Base-by-base conservation (phyloP, 2,113 vertebrate species). In the Regulus satrapa region DNA sequence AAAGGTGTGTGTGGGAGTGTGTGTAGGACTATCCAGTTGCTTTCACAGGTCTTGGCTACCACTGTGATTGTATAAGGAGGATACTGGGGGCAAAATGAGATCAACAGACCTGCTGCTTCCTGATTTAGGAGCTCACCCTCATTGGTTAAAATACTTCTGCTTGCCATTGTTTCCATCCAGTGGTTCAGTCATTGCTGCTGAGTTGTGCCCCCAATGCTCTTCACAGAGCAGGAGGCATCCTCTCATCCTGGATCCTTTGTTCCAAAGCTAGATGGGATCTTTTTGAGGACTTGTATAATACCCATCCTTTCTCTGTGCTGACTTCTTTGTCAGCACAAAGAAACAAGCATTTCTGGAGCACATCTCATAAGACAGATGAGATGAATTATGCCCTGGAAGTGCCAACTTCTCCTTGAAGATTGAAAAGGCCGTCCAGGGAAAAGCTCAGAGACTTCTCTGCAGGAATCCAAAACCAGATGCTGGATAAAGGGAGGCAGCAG, bases 261-360 rank as follows among this genome's bases (percentile, higher is more conserved):
- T 68, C 40, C 45, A 76, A 9, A 14, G 26, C 58, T 63, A 38
- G 32, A 63, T 64, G 48, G 56, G n/a, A 64, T 62, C 38, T 81
- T 93, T 85, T 36, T 43, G 74, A 2, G 18, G 55, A 36, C 28
- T 69, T 77, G 54, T 15, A 38, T 45, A 77, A 73, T 15, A 51
- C 8, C 41, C 9, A 1, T 29, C 34, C 89, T 84, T 94, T 89
- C 59, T 59, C 59, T 52, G 19, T 40, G 48, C 28, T 73, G 9
- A 5, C 8, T 89, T 55, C 48, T 89, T 64, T 74, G 73, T 56
- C 63, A 84, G 63, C 64, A 80, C 46, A 93, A 76, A 79, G 67
- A 84, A 89, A 80, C 36, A 54, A 91, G 73, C 73, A 77, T 71
- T 91, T 93, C 88, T 74, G 54, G 88, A 94, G 68, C 64, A 68